phyloP scores from a whole-genome alignment of 2,888 invertebrate genomes.

The Nymphalis polychloros region DNA sequence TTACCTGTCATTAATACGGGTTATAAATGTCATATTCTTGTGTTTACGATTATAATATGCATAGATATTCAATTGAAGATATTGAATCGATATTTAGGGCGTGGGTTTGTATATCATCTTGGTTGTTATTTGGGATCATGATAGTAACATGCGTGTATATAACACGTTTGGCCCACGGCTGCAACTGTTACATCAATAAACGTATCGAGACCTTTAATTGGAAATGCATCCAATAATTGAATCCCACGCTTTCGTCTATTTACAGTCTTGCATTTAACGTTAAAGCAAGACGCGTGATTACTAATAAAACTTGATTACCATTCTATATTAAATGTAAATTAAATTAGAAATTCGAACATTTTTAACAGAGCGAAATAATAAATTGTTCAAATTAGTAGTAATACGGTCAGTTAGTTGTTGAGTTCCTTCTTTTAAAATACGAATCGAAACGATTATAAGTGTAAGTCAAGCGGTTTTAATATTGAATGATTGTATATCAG shows the following conservation, averaged over 20 bases:
- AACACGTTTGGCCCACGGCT: constrained; percentile 49
- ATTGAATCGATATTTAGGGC: constrained; percentile 46
- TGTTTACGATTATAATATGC: constrained; percentile 44
- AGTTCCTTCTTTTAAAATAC: background rate
- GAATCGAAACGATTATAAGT: background rate
- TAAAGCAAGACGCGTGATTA: constrained; percentile 6
- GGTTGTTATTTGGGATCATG: constrained; percentile 52
- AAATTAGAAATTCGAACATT: too few relatives aligned
- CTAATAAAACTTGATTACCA: constrained; percentile 6
- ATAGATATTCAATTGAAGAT: constrained; percentile 39
- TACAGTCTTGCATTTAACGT: constrained; percentile 11
- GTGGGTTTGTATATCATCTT: constrained; percentile 53
- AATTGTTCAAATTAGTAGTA: too few relatives aligned
- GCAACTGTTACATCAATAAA: constrained; percentile 56
- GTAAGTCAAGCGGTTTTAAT: background rate
- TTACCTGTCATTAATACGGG: constrained; percentile 14
- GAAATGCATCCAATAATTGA: constrained; percentile 35
- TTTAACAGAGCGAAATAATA: too few relatives aligned
- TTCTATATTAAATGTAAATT: background rate
- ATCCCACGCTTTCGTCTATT: constrained; percentile 30
- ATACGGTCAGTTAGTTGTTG: too few relatives aligned
- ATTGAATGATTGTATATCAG: constrained; percentile 4
- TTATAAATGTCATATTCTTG: constrained; percentile 30
- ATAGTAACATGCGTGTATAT: constrained; percentile 60
- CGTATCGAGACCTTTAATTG: constrained; percentile 35